Evolutionary conservation across 2,113 vertebrate species (phyloP), one percentile per base, ranked within the genome.

Genomic region (Plecturocebus donacophilus): DNA sequence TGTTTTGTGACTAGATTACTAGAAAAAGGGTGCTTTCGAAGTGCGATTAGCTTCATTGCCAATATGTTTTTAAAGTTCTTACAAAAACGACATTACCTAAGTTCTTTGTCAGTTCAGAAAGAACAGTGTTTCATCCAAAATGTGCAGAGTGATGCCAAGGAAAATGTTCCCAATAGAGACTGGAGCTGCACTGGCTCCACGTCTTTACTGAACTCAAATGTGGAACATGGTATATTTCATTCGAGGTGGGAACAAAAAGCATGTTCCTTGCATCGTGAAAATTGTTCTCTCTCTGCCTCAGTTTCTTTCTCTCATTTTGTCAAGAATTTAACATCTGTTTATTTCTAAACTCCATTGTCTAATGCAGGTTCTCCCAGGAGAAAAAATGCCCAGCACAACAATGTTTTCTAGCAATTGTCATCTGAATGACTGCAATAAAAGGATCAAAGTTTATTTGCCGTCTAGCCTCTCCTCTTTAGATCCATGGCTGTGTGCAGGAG

Each of bases 81-180:
- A 84, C 76, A 71, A 85, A 88, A 82, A 90, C 89, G 97, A 94
- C 90, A 97, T 95, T 93, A 96, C 95, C 92, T 96, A 96, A 97
- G 90, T 96, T 96, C 92, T 97, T 95, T 77, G 84, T 98, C 89
- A 38, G 96, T 96, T 98, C 87, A 96, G 83, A 96, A 91, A 87
- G 96, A 98, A 96, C 49, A 94, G 49, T 83, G 10, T 96, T 98
- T 88, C 77, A 92, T 85, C 52, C 93, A 95, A 97, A 95, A 56
- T 76, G 64, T 97, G 96, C 73, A 96, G 96, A 87, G 68, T 13
- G 64, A 91, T 64, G 93, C 92, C 96, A 98, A 94, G 47, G 70
- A 94, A 98, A 97, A 97, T 90, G 94, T 96, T 98, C 75, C 97
- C 93, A 71, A 0, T 97, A 82, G 95, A 95, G 90, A 75, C 75